Evolutionary conservation across 2,113 vertebrate genomes (phyloP), one percentile per base, ranked within the genome.

Genomic region (Prinia subflava): DNA sequence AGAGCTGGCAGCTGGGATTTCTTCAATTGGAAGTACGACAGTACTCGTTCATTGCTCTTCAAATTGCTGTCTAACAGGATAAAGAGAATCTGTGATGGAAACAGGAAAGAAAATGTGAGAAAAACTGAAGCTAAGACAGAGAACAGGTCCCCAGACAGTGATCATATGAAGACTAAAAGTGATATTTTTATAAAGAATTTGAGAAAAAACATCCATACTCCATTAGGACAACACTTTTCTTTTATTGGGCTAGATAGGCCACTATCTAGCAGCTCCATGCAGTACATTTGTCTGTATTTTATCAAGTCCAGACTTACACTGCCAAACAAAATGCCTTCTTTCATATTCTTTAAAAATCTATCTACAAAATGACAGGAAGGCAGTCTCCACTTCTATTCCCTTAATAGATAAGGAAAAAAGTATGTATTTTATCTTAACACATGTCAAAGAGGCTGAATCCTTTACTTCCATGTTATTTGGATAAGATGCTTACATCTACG

Each of bases 31-130:
- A 99, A 99, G 97, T 98, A 99, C 3, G 96, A 97, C 65, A 99
- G 69, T 15, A 97, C 96, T 23, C 80, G 98, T 15, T 82, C 94
- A 78, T 99, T 99, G 79, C 97, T 96, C 74, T 98, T 98, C 44
- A 97, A 42, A 10, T 94, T 95, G 52, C 97, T 98, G 39, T 99
- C 98, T 83, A 99, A 96, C 93, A 99, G 95, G 73, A 99, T 97
- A 64, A 99, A 99, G 69, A 99, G 98, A 90, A 99, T 97, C 99
- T 99, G 96, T n/a, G 83, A 92, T 14, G 60, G 41, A 97, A 92
- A 94, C 11, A 63, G 41, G 35, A 91, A 55, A 96, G 23, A 39
- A 90, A 81, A 73, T 5, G 7, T 95, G 59, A 96, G 65, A 79
- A 57, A 86, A 78, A 64, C 24, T 76, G 67, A 96, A 70, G 59